Evolutionary conservation across 2,797 vertebrate species (phyloP), one percentile per base, ranked within the genome.

Genomic region (Carduelis carduelis): DNA sequence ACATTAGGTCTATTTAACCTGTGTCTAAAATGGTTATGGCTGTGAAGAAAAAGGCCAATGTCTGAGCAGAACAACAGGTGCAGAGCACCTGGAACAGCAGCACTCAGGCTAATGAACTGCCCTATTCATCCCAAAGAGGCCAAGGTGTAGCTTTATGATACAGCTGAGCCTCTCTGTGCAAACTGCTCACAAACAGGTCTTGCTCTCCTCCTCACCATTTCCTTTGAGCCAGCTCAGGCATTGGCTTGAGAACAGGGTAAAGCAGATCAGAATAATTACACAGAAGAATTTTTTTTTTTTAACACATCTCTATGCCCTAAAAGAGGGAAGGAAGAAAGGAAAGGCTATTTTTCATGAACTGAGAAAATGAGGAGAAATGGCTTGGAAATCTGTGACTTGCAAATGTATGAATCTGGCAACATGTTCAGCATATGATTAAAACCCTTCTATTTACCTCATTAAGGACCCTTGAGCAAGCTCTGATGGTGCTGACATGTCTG

Each of bases 51-150:
- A 94, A 65, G 57, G 66, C 44, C 69, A 82, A 30, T 95, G 70
- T 95, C 74, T 95, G 80, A 70, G 55, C 16, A 87, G 44, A 87
- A 4, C 12, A 90, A 65, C 88, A 96, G 90, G 92, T 95, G 90
- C 93, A 76, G 39, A 84, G 47, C 95, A 97, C 82, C 84, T 94
- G 95, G 87, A 87, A 37, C 37, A 59, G 83, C 68, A 94, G 50
- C 80, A 35, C 27, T 34, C 60, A 10, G 66, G 41, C 28, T 63
- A 76, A 32, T 86, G 83, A 96, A 91, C 74, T 79, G 70, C 55
- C 37, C 66, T 55, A 69, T 94, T 95, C 86, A 96, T 93, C 41
- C 49, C 53, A 50, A 9, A 5, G 43, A 81, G 37, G 35, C 72
- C 37, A 57, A 83, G 57, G 72, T 71, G 57, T 10, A 71, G 30